Base-by-base conservation (phyloP, 2,113 vertebrate genomes). In the Raja brachyura region DNA sequence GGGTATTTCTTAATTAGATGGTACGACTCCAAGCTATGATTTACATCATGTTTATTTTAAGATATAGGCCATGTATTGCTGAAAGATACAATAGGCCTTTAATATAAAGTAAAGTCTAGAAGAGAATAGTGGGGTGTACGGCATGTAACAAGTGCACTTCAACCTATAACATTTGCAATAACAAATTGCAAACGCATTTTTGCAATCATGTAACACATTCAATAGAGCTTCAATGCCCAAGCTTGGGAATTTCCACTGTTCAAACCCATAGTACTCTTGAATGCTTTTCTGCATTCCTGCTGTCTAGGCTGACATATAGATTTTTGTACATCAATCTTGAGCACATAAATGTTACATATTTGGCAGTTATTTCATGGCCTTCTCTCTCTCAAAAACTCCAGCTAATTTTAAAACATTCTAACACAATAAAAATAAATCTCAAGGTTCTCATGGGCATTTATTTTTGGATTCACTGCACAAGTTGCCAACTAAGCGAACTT, bases 401-500 rank as follows among this genome's bases (percentile, higher is more conserved):
- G 25, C n/a, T 63, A n/a, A 31, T 88, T 66, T 13, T 88, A 66
- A 16, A 14, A 61, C 31, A 16, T 63, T 18, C n/a, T 16, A 61
- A 11, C 11, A 88, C 14, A 73, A 20, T 10, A 20, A 73, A 10
- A 10, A 66, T 10, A 59, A 25, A 56, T 56, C 22, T 83, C 48
- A 59, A 28, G 54, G 9, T 83, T 25, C 79, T 83, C 79, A 56
- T 4, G 79, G 48, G 79, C 79, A 66, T 88, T 63, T 88, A 88
- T 63, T 88, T 88, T 63, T 88, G 61, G 83, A 63, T 83, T 88
- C 83, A 18, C 25, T 66, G n/a, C 59, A 88, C 39, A 88, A 63
- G n/a, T 18, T 88, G 56, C n/a, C 31, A 25, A 86, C 56, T 61
- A 63, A 63, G 83, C 59, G 13, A 88, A 88, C 61, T 88, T 63